Percentiles rank a stretch among this genome's conserved stretches.
Evolutionary conservation across 2,113 vertebrate species (phyloP).

Genomic region (Rattus norvegicus): DNA sequence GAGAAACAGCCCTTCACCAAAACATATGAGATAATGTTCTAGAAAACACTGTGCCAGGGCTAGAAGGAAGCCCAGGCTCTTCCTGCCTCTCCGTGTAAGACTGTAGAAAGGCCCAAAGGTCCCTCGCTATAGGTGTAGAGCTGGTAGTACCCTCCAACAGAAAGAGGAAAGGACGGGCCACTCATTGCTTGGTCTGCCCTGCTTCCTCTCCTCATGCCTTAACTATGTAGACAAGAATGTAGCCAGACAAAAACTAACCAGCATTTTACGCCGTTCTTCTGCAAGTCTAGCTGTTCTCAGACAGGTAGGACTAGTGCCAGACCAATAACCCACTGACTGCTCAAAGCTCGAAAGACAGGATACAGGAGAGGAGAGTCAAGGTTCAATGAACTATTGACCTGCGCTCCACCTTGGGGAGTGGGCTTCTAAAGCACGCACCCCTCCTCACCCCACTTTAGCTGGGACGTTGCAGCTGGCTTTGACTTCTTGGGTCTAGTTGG

Average conservation of each 20-base stretch:
- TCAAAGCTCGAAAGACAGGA: not conserved
- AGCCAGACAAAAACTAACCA: too few relatives aligned
- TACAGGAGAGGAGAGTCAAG: not conserved
- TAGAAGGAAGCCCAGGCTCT: not conserved
- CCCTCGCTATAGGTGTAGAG: not conserved
- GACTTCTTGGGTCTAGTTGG: not conserved
- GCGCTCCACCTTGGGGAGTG: not conserved
- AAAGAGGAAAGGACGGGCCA: not conserved
- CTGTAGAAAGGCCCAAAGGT: not conserved
- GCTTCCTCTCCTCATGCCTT: not conserved
- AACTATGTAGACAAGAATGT: not conserved
- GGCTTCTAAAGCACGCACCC: too few relatives aligned
- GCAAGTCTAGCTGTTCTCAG: not conserved
- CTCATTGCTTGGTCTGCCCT: not conserved
- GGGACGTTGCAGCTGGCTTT: not conserved
- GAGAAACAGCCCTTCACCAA: constrained; percentile 29
- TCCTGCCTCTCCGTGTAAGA: not conserved
- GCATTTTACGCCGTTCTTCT: not conserved
- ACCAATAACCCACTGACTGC: not conserved
- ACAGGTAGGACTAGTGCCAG: too few relatives aligned
- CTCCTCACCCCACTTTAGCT: not conserved
- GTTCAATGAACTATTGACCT: not conserved
- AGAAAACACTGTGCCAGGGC: not conserved
- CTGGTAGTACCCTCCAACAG: not conserved
- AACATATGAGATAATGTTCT: constrained; percentile 53